phyloP scores from a whole-genome alignment of 1,140 invertebrate species.

The Ceratosolen fusciceps region DNA sequence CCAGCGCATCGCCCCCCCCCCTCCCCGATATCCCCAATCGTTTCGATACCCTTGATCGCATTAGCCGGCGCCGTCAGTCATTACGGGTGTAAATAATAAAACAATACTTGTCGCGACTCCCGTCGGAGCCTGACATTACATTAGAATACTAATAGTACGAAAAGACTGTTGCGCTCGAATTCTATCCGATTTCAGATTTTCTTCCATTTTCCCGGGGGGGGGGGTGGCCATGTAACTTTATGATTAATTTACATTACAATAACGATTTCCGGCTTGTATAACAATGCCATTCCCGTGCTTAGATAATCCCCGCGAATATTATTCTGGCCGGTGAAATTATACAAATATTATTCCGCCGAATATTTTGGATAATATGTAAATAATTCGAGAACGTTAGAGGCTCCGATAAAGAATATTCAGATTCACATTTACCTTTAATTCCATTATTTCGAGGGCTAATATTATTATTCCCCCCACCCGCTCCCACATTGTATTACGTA shows the following conservation, averaged over 20 bases:
- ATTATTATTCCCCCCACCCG: no score
- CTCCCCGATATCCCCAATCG: no score
- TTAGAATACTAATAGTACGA: background rate
- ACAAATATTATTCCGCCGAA: background rate
- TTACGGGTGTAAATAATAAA: no score
- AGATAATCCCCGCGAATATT: background rate
- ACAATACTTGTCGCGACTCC: no score
- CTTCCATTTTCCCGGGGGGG: background rate
- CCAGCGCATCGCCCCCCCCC: no score
- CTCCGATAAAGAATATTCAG: constrained; percentile 5
- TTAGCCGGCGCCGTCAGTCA: no score
- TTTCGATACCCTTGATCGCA: no score
- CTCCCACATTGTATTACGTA: no score
- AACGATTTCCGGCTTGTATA: background rate
- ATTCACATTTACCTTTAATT: no score
- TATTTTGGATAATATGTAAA: background rate
- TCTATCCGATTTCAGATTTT: background rate
- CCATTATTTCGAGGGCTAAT: no score
- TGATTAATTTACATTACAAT: background rate
- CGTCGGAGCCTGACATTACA: background rate
- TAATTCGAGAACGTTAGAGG: background rate
- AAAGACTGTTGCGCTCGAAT: background rate
- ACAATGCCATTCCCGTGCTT: background rate
- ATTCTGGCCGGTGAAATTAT: background rate
- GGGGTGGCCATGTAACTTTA: no score